Conservation (phyloP, 1,140 invertebrate genomes). For the Acromyrmex echinatior region DNA sequence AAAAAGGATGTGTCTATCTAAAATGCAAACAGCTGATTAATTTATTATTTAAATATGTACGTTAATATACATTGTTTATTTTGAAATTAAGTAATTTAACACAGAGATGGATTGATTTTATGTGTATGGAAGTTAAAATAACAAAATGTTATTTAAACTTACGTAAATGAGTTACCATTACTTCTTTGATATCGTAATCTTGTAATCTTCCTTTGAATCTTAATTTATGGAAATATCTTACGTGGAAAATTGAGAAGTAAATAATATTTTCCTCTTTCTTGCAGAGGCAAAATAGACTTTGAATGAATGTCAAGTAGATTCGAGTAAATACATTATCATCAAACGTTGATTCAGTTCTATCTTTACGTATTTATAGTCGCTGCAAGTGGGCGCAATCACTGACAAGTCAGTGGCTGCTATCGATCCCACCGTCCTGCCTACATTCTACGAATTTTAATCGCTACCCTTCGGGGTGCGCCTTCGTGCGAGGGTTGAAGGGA, state of each 20-base stretch:
- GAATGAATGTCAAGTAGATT: background rate
- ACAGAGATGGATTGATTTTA: too few species aligned
- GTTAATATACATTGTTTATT: too few species aligned
- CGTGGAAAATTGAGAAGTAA: background rate
- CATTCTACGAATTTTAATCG: slow-evolving; percentile 41
- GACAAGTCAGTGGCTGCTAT: slow-evolving; percentile 8
- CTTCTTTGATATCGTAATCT: too few species aligned
- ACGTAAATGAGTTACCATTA: too few species aligned
- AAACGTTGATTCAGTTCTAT: background rate
- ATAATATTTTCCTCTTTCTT: background rate
- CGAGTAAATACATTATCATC: background rate
- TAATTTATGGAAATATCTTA: background rate
- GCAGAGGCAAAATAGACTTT: background rate
- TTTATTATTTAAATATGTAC: too few species aligned
- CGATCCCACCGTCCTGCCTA: background rate
- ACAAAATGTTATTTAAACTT: too few species aligned
- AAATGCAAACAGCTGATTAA: too few species aligned
- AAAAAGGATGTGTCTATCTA: too few species aligned
- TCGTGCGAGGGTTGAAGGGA: background rate
- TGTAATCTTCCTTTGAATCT: background rate
- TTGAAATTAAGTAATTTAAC: too few species aligned
- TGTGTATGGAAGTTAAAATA: too few species aligned
- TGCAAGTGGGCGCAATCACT: background rate
- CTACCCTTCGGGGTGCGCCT: slow-evolving; percentile 3
- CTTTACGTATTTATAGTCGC: background rate